Base-by-base conservation (phyloP, 1,140 invertebrate genomes). In the Cyclargus thomasi region DNA sequence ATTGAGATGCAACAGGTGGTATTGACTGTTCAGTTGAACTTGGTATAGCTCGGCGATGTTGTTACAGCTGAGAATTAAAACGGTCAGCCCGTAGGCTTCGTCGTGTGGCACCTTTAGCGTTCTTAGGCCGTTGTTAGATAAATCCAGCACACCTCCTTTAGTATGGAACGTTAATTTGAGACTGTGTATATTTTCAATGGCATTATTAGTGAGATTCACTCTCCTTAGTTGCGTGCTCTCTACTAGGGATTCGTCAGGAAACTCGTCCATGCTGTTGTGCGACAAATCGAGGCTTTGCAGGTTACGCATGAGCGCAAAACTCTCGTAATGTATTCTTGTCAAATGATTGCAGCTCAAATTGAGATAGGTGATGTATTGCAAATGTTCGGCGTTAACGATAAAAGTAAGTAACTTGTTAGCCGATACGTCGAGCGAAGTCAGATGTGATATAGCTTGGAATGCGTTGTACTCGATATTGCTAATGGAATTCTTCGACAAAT, bases 201-300 rank as follows among this genome's bases (percentile, higher is more conserved):
- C 65, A 69, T 88, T 90, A 35, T 77, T 67, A 29, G 83, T 82
- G 53, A 87, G 73, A 63, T 90, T 87, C 0, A 90, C 70, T 53
- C 72, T 59, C 65, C 77, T 83, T 35, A 88, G 72, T 65, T 77
- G 74, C 18, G 77, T 72, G 35, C 73, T 83, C 29, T 83, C 79
- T 0, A 65, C 73, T 35, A 90, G 77, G 10, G 75, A 72, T 62
- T 81, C 67, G 62, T 80, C 79, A 0, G 85, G 81, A 1, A 87
- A 76, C 29, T 74, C 76, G 18, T 85, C 71, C 29, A 90, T 73
- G n/a, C 66, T 29, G 63, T 90, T 90, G 65, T 81, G 59, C 5
- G 87, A 90, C 18, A 90, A 68, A 73, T 90, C 86, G 23, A 90
- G 72, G 64, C 83, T 88, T 62, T 84, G 77, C 21, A 90, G 78